Conservation (phyloP, 2,113 vertebrate species). For the Lonchura striata region DNA sequence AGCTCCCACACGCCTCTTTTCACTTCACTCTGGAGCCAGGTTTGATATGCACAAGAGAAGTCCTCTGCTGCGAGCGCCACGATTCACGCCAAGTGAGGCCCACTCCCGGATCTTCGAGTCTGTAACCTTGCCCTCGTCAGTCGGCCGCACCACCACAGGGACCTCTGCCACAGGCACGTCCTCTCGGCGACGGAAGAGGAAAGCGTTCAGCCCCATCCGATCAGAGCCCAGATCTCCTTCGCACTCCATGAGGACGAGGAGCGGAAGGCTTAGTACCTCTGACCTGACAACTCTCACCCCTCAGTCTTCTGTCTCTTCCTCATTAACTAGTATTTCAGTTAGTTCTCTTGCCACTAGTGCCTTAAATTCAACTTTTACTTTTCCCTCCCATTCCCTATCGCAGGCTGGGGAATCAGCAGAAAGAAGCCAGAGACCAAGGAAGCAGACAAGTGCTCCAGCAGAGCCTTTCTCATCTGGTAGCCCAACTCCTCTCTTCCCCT, state of each 20-base stretch:
- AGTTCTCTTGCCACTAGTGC: slow-evolving; percentile 92
- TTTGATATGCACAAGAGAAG: slow-evolving; percentile 88
- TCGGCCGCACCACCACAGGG: slow-evolving; percentile 77
- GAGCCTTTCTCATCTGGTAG: slow-evolving; percentile 78
- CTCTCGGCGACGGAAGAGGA: slow-evolving; percentile 80
- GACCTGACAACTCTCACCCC: slow-evolving; percentile 78
- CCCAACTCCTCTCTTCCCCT: slow-evolving; percentile 77
- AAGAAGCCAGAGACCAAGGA: slow-evolving; percentile 71
- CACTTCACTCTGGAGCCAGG: slow-evolving; percentile 85
- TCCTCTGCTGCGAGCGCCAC: slow-evolving; percentile 88
- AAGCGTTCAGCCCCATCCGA: slow-evolving; percentile 78
- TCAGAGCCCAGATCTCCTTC: slow-evolving; percentile 90
- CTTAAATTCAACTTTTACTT: slow-evolving; percentile 88
- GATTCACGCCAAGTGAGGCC: slow-evolving; percentile 95
- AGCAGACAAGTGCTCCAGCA: slow-evolving; percentile 65
- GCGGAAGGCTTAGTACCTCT: slow-evolving; percentile 85
- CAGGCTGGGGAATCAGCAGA: slow-evolving; percentile 76
- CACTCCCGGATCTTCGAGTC: slow-evolving; percentile 97
- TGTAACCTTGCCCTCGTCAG: slow-evolving; percentile 84
- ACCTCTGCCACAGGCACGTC: slow-evolving; percentile 72
- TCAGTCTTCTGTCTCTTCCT: slow-evolving; percentile 78
- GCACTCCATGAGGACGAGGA: slow-evolving; percentile 96
- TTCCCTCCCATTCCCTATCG: slow-evolving; percentile 77
- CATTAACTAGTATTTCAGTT: slow-evolving; percentile 85
- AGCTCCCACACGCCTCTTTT: slow-evolving; percentile 84